A percentile compares a stretch with the other conserved stretches of the same genome.
Conservation (phyloP, 2,888 invertebrate species). For the Ferdinandea cuprea region DNA sequence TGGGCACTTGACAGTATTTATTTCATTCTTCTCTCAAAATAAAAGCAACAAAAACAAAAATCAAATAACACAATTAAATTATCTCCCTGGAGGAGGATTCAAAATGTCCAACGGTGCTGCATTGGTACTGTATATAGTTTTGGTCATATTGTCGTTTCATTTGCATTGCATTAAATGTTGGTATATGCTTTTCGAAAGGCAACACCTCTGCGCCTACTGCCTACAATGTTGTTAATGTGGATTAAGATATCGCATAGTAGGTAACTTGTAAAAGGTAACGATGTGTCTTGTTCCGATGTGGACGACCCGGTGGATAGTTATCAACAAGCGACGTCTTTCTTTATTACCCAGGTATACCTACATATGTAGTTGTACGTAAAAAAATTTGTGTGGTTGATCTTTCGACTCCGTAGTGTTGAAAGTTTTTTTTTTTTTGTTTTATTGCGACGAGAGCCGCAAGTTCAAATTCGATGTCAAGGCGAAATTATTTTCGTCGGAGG, state of each 20-base stretch:
- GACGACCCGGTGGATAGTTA: constrained; percentile 7
- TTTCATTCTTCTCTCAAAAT: constrained; percentile 38
- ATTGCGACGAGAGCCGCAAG: constrained; percentile 26
- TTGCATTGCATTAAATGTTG: constrained; percentile 17
- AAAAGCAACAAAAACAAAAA: constrained; percentile 10
- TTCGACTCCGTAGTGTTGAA: constrained; percentile 2
- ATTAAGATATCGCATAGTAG: constrained; percentile 51
- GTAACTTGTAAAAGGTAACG: not conserved
- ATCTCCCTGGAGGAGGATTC: constrained; percentile 6
- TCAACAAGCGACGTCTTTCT: constrained; percentile 21
- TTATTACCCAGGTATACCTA: too few species aligned
- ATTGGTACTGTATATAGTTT: constrained; percentile 1
- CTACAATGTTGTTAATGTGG: constrained; percentile 17
- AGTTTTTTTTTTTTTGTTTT: not conserved
- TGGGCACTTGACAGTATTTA: constrained; percentile 50
- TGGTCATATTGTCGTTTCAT: constrained; percentile 4
- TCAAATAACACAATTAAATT: constrained; percentile 62
- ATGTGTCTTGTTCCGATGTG: constrained; percentile 2
- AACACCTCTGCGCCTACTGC: constrained; percentile 5
- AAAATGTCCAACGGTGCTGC: not conserved
- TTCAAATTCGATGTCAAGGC: constrained; percentile 71
- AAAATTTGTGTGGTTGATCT: too few species aligned
- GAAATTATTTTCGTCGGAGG: constrained; percentile 43
- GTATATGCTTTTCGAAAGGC: not conserved
- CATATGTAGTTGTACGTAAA: too few species aligned